Base-by-base conservation (phyloP, 2,113 vertebrate species). In the Barbus barbus region DNA sequence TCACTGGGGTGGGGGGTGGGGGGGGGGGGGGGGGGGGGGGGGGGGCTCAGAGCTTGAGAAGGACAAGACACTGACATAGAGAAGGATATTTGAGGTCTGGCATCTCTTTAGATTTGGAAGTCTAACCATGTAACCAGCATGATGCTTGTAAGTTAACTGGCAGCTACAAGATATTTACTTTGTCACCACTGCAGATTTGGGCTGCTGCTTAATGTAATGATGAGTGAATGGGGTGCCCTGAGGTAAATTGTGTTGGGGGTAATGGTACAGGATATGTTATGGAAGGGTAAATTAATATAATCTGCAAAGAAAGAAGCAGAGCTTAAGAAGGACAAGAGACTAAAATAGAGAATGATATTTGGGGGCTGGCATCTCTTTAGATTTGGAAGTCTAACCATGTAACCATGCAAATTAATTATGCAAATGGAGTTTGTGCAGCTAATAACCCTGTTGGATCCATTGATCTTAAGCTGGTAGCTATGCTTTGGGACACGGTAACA, bases 41-140 rank as follows among this genome's bases (percentile, higher is more conserved):
- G 13, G 60, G 90, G 86, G 92, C 93, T 83, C 81, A 84, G 88
- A 92, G 89, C 92, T 38, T 90, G 82, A 69, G 61, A 48, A 56
- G 24, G 33, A 69, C 48, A 87, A 87, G 84, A 88, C 83, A 87
- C 86, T 76, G 77, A 65, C 12, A 72, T 85, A 85, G 80, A 90
- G 83, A 88, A 75, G 80, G 87, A 89, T 83, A 73, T 9, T 28
- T 28, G 41, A 26, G 24, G 48, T 41, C 9, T 56, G 86, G 31
- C 91, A 88, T 83, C 85, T 89, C 83, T 85, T 86, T 86, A 90
- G 86, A 78, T 72, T 83, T 76, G 33, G 81, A 86, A 89, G 78
- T 83, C 36, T 13, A 83, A 84, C 82, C 28, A 26, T 83, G 16
- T 69, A 18, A 86, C 86, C 87, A 82, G 65, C 58, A 75, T 65